Conservation (phyloP, 2,113 vertebrate species). For the Embiotoca jacksoni region DNA sequence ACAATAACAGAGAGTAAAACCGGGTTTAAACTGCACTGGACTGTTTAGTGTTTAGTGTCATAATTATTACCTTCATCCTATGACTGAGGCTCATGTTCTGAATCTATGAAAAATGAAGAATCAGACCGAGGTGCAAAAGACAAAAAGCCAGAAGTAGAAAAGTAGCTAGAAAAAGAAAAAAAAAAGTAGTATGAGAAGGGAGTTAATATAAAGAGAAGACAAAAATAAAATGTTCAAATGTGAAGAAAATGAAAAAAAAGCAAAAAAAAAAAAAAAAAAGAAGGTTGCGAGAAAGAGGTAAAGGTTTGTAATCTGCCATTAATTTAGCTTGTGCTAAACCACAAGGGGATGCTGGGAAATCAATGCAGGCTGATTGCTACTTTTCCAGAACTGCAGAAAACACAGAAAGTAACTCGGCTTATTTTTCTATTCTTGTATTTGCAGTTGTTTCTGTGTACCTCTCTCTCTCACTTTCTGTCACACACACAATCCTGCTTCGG, state of each 20-base stretch:
- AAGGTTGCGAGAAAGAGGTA: conserved; percentile 34
- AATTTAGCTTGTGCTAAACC: conserved; percentile 69
- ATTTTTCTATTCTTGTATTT: conserved; percentile 37
- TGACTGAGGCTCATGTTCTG: background rate
- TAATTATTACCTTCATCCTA: background rate
- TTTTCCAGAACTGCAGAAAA: conserved; percentile 73
- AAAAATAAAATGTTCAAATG: conserved; percentile 18
- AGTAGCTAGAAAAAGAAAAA: background rate
- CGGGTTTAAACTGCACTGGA: background rate
- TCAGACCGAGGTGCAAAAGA: background rate
- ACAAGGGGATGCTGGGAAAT: conserved; percentile 76
- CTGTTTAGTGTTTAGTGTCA: background rate
- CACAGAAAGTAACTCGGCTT: conserved; percentile 44
- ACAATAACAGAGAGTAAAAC: background rate
- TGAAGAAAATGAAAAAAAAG: conserved; percentile 45
- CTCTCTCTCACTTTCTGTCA: conserved; percentile 9
- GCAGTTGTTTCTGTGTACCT: conserved; percentile 40
- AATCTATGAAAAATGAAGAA: background rate
- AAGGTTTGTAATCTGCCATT: conserved; percentile 70
- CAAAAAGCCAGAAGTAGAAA: conserved; percentile 4
- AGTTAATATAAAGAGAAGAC: background rate
- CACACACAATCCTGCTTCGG: conserved; percentile 18
- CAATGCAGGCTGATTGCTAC: conserved; percentile 77
- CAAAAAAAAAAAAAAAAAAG: conserved; percentile 24
- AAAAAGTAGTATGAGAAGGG: background rate